Evolutionary conservation across 2,797 vertebrate species (phyloP), one percentile per base, ranked within the genome.

Genomic region (Syngnathus rostellatus): DNA sequence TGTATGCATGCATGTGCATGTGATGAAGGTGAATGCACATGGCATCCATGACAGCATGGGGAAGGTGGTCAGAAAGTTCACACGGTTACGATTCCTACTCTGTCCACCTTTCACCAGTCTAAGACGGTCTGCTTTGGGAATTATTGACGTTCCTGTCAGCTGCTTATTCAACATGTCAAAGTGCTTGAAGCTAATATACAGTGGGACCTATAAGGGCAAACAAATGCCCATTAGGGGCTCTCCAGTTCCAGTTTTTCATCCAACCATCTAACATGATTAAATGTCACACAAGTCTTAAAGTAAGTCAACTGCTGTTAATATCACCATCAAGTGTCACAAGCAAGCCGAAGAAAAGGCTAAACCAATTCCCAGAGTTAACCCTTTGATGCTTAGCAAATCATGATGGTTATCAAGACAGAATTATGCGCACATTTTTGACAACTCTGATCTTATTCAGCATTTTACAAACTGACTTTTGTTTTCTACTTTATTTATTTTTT

Each of bases 1-100:
- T 86, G 86, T 78, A 81, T 81, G 82, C 73, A 19, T 74, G 88
- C 87, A 88, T 86, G 87, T 83, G 87, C 85, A 88, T 85, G 87
- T 68, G 78, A 78, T 80, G 70, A 37, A 76, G 77, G 58, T 73
- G 84, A 87, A 87, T 85, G 85, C 65, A 65, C 80, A 72, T 23
- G 23, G 23, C 23, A 23, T 23, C 23, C 23, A 23, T 23, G 76
- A 79, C 76, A 77, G 84, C 84, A 87, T 84, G 86, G 81, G 76
- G 53, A 76, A 72, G 70, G 79, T 79, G 69, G 65, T 65, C 23
- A 41, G 51, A 41, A 65, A 65, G 11, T 38, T 31, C 23, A 50
- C 25, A 12, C 16, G 21, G 11, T 14, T 14, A 61, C 23, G 11
- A 10, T 60, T 14, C 40, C 6, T 45, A 6, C n/a, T 43, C 19